Percentiles rank a stretch among this genome's conserved stretches.
These are phyloP conservation scores for Cotesia congregata DNA, from an alignment of 2,888 invertebrate genomes.

Conservation along the genomic window DNA sequence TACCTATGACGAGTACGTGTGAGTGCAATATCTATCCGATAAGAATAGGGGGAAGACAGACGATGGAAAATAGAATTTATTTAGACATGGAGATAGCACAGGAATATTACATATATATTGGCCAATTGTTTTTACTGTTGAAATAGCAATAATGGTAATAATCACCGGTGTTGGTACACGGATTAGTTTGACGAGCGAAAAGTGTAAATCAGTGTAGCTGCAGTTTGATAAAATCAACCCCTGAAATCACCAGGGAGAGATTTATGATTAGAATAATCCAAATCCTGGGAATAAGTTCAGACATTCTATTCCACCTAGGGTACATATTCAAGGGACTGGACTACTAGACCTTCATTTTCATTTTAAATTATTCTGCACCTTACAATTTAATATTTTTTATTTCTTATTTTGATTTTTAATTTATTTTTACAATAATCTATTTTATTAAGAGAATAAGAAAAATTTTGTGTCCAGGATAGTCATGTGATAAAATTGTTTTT, in stretches of 20 bases:
- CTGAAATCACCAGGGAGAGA: background rate
- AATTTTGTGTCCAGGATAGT: too few species aligned
- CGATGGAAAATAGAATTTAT: conserved; percentile 9
- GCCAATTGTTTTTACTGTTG: conserved; percentile 26
- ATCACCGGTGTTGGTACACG: background rate
- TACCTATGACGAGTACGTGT: conserved; percentile 54
- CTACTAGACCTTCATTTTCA: too few species aligned
- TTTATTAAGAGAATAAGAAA: too few species aligned
- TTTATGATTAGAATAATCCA: background rate
- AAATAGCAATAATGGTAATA: background rate
- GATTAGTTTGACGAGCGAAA: background rate
- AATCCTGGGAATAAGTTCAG: conserved; percentile 10
- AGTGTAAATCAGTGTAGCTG: background rate
- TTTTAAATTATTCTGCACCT: too few species aligned
- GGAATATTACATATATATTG: conserved; percentile 14
- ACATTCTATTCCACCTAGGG: too few species aligned
- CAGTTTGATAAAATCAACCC: background rate
- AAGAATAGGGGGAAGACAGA: background rate
- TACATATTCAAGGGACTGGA: too few species aligned
- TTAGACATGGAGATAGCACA: conserved; percentile 10
- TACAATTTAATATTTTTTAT: too few species aligned
- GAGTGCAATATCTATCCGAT: conserved; percentile 1
- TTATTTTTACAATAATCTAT: too few species aligned
- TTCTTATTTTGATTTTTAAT: too few species aligned
- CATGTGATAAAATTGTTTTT: too few species aligned